Conservation (phyloP, 2,888 invertebrate species). For the Argyra leucocephala region DNA sequence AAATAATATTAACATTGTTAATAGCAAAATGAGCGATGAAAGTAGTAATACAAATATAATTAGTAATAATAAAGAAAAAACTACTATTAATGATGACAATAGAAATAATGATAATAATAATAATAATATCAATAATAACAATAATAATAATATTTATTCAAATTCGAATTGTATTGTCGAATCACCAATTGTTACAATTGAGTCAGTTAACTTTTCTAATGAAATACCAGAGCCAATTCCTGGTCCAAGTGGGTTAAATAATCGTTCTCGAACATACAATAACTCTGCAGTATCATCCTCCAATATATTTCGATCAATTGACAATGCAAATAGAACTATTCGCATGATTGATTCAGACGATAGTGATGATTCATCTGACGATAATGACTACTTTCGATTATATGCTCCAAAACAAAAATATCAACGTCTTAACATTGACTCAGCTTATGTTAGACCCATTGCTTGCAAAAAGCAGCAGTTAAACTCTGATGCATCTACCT, state of each 20-base stretch:
- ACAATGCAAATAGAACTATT: constrained; percentile 8
- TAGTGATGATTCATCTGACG: constrained; percentile 19
- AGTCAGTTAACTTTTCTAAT: not conserved
- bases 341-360: constrained; percentile 7
- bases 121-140: not conserved
- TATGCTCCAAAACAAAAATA: not conserved
- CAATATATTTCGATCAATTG: not conserved
- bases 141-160: not conserved
- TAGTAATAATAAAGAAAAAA: too few species aligned
- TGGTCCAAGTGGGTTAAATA: constrained; percentile 24
- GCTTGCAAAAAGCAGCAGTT: not conserved
- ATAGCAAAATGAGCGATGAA: not conserved
- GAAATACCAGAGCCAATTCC: constrained; percentile 20
- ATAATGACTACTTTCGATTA: not conserved
- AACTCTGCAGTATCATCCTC: not conserved
- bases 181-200: not conserved
- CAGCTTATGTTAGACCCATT: not conserved
- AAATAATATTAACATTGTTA: not conserved
- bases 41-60: too few species aligned
- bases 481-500: not conserved
- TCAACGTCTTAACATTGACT: not conserved
- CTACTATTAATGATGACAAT: not conserved
- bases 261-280: constrained; percentile 13
- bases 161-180: not conserved
- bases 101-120: not conserved